Evolutionary conservation across 1,140 invertebrate species (phyloP).

Genomic region (Tenebrio molitor): DNA sequence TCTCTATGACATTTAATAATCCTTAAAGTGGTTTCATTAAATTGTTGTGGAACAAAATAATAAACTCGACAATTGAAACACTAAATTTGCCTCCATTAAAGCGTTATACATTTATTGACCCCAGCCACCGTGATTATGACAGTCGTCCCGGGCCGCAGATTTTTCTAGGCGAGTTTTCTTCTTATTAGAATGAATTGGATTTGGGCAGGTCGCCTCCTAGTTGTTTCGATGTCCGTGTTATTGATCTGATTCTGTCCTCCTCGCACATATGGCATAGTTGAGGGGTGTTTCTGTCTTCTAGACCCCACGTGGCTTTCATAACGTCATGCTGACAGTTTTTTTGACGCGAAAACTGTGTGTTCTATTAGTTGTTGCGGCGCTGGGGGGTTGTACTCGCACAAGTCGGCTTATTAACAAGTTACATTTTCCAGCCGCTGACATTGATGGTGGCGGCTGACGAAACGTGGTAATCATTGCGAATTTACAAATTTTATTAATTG

Average conservation of each 20-base stretch:
- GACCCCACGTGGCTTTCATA: slow-evolving; percentile 50
- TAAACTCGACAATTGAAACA: slow-evolving; percentile 18
- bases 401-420: no score
- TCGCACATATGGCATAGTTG: neutral
- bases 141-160: neutral
- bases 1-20: slow-evolving; percentile 27
- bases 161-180: slow-evolving; percentile 8
- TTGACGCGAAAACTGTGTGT: neutral
- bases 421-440: no score
- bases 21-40: slow-evolving; percentile 35
- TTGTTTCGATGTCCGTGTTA: slow-evolving; percentile 45
- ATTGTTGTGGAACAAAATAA: slow-evolving; percentile 34
- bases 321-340: slow-evolving; percentile 42
- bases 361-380: no score
- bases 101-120: slow-evolving; percentile 17
- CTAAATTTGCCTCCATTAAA: slow-evolving; percentile 31
- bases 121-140: slow-evolving; percentile 5
- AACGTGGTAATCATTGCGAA: no score
- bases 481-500: no score
- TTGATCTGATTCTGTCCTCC: slow-evolving; percentile 49
- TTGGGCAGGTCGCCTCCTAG: slow-evolving; percentile 38
- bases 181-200: slow-evolving; percentile 31
- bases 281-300: slow-evolving; percentile 12
- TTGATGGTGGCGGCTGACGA: no score
- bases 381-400: neutral